A percentile compares a stretch with the other conserved stretches of the same genome.
These are phyloP conservation scores for Gopherus evgoodei DNA, from an alignment of 2,113 vertebrate genomes.

Conservation along the genomic window DNA sequence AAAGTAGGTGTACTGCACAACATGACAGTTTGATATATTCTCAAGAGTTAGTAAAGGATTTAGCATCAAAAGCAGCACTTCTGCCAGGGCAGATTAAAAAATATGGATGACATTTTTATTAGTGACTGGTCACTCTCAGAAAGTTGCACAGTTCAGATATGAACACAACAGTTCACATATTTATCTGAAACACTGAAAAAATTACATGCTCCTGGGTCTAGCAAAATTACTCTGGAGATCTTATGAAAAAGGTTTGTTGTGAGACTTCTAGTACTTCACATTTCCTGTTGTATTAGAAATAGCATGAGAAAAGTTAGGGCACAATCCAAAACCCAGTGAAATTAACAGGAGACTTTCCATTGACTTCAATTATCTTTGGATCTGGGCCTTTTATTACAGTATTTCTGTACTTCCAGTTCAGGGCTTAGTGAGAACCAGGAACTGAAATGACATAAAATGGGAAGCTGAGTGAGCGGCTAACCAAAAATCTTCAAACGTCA, in stretches of 20 bases:
- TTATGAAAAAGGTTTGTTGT: not conserved
- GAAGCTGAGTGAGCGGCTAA: not conserved
- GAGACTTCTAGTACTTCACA: not conserved
- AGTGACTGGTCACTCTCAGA: not conserved
- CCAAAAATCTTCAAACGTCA: not conserved
- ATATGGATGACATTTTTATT: conserved; percentile 36
- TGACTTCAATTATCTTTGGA: not conserved
- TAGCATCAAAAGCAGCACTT: not conserved
- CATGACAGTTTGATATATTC: conserved; percentile 35
- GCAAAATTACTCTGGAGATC: not conserved
- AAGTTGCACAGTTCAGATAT: not conserved
- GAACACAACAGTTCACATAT: not conserved
- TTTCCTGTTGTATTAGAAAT: not conserved
- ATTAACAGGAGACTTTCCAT: not conserved
- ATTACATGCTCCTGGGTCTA: not conserved
- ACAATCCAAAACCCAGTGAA: not conserved
- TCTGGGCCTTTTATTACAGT: not conserved
- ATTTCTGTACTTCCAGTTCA: not conserved
- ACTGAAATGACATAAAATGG: not conserved
- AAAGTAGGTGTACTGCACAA: fast-evolving
- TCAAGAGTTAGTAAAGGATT: conserved; percentile 46
- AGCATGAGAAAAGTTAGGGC: not conserved
- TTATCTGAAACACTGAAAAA: not conserved
- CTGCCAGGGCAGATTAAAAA: conserved; percentile 33
- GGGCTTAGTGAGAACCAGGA: not conserved